A percentile compares a stretch with the other conserved stretches of the same genome.
These are phyloP conservation scores for Cylindroiulus punctatus DNA, from an alignment of 2,888 invertebrate species.

Conservation along the genomic window DNA sequence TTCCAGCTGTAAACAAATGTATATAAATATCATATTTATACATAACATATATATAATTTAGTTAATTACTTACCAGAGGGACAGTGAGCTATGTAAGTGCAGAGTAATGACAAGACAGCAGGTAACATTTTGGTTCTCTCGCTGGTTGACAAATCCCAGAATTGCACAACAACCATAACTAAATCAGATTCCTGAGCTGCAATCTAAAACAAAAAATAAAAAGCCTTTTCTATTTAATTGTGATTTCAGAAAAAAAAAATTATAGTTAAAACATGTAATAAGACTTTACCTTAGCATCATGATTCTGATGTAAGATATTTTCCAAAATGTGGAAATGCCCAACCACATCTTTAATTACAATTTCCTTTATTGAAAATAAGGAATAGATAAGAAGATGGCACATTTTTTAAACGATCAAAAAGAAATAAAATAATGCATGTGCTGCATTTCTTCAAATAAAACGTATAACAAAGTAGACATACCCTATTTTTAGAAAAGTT, in stretches of 20 bases:
- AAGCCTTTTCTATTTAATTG: not conserved
- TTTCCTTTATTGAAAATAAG: slow-evolving; percentile 21
- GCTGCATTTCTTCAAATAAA: too few species aligned
- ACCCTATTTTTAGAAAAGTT: slow-evolving; percentile 2
- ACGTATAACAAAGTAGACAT: not conserved
- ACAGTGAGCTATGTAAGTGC: slow-evolving; percentile 47
- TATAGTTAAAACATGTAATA: not conserved
- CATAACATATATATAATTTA: not conserved
- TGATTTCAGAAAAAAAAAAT: not conserved
- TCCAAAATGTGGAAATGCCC: slow-evolving; percentile 44
- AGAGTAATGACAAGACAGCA: slow-evolving; percentile 30
- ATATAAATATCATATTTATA: not conserved
- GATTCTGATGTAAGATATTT: slow-evolving; percentile 30
- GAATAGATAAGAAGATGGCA: not conserved
- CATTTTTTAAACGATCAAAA: not conserved
- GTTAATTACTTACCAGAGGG: slow-evolving; percentile 40
- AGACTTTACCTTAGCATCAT: slow-evolving; percentile 48
- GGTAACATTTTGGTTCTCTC: slow-evolving; percentile 22
- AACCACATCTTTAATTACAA: not conserved
- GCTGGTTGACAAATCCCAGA: slow-evolving; percentile 5
- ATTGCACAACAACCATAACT: not conserved
- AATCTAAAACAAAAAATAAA: slow-evolving; percentile 37
- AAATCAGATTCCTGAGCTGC: slow-evolving; percentile 13
- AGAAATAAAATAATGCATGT: too few species aligned
- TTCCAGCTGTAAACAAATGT: not conserved